Base-by-base conservation (phyloP, 2,797 vertebrate genomes). In the Acropternis orthonyx region DNA sequence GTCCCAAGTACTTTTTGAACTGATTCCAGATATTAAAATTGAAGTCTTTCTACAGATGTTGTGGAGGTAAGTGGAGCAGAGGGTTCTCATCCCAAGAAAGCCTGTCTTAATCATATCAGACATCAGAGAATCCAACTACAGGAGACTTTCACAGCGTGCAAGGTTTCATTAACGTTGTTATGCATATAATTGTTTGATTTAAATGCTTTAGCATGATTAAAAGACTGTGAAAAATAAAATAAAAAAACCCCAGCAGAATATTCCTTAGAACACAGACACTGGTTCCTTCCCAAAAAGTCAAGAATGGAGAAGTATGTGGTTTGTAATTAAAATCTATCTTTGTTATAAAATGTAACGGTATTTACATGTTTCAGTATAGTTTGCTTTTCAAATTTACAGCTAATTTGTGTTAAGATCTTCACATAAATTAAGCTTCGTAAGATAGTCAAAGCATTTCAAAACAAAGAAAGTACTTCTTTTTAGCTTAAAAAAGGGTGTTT, bases 221-320 rank as follows among this genome's bases (percentile, higher is more conserved):
- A 82, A 77, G 16, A 7, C 10, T 26, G 23, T 59, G 34, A 12
- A 39, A 85, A 84, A 62, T 49, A 6, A 23, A 1, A 27, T 7
- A 41, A 66, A 77, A 75, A 46, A 1, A 0, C 5, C 9, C 5
- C 9, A 72, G 6, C 9, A 65, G 7, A 62, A 28, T 26, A 52
- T 49, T 48, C 27, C 66, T 82, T 20, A 89, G 48, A 63, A 85
- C 74, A 73, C 4, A 79, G 18, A 6, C 5, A 13, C 3, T 32
- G 1, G 3, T 34, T 78, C 12, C 8, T 76, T 13, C 3, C n/a
- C 55, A 27, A 62, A 49, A 78, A 77, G 7, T 39, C 7, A 71
- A 55, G 30, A 85, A 71, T 37, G 2, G 19, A 74, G 44, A 56
- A 0, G 2, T n/a, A 20, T 37, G 9, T 14, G 2, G 0, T 37